Percentiles rank a stretch among this genome's conserved stretches.
These are phyloP conservation scores for Carterocephalus palaemon DNA, from an alignment of 2,888 invertebrate species.

Conservation along the genomic window DNA sequence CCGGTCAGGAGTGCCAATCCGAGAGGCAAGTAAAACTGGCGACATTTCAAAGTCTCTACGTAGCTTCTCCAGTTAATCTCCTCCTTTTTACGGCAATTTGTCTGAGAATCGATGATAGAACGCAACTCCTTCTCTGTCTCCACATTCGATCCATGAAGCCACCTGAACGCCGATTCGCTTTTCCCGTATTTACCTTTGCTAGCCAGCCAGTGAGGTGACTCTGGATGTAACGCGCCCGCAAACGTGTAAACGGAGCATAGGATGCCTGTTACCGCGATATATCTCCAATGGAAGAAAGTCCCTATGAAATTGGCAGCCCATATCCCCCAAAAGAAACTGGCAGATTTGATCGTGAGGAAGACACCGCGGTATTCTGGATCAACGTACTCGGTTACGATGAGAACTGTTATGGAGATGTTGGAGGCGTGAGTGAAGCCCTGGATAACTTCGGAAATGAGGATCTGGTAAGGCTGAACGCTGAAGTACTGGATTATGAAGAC, in stretches of 20 bases:
- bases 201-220: conserved; percentile 52
- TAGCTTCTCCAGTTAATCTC: conserved; percentile 4
- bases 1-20: conserved; percentile 41
- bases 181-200: conserved; percentile 47
- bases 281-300: conserved; percentile 37
- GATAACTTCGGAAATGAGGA: conserved; percentile 39
- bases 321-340: conserved; percentile 38
- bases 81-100: conserved; percentile 25
- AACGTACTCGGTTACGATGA: conserved; percentile 37
- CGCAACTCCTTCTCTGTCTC: conserved; percentile 41
- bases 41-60: conserved; percentile 35
- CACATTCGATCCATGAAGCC: conserved; percentile 43
- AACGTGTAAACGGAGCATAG: conserved; percentile 35
- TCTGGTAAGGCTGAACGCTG: conserved; percentile 34
- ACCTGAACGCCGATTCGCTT: conserved; percentile 42
- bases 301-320: conserved; percentile 42
- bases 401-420: conserved; percentile 32
- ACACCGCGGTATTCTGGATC: conserved; percentile 37
- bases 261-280: conserved; percentile 37
- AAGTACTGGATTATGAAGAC: conserved; percentile 35
- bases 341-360: conserved; percentile 39
- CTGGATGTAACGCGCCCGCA: conserved; percentile 38
- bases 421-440: conserved; percentile 38
- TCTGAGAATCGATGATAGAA: conserved; percentile 25
- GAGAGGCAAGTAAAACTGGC: conserved; percentile 47